Evolutionary conservation across 2,113 vertebrate genomes (phyloP), one percentile per base, ranked within the genome.

Genomic region (Poeciliopsis occidentalis): DNA sequence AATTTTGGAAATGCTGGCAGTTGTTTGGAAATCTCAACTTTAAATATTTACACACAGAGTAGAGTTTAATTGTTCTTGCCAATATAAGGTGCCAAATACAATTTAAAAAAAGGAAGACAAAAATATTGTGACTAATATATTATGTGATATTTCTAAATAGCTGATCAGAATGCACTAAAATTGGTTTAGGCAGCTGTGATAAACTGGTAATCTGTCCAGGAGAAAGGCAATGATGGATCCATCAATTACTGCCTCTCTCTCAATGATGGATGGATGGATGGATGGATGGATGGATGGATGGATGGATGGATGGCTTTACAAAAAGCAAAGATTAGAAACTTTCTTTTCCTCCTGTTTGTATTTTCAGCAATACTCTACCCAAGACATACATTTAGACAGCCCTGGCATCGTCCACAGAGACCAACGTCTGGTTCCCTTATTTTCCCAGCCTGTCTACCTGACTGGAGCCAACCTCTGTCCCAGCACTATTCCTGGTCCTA

Each of bases 381-480:
- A 79, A 82, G 75, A 85, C 61, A 67, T 72, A 62, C 82, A 62
- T 19, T 32, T 54, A 57, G 63, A 54, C 75, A 3, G 62, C 34
- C 67, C 37, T 80, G 76, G 81, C 85, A 71, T 79, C 66, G 63
- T 44, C 47, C 57, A 65, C 39, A 41, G 12, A 67, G 29, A 64
- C 51, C 71, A 51, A 80, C 17, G 41, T 80, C 79, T 80, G 32
- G 37, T 32, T 65, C 80, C 64, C 75, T 76, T 83, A 60, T 84
- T 47, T 78, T 82, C 76, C 69, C 85, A 80, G 51, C 74, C 70
- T 64, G 71, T 81, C 85, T 76, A 84, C 85, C 85, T 84, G 82
- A 85, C 72, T 86, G 83, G 83, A 85, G 83, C 86, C 86, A 81
- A 70, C 78, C 47, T 76, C 60, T 81, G 71, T 69, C 75, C 81